Evolutionary conservation across 2,113 vertebrate genomes (phyloP), one percentile per base, ranked within the genome.

Genomic region (Muscicapa adusta): DNA sequence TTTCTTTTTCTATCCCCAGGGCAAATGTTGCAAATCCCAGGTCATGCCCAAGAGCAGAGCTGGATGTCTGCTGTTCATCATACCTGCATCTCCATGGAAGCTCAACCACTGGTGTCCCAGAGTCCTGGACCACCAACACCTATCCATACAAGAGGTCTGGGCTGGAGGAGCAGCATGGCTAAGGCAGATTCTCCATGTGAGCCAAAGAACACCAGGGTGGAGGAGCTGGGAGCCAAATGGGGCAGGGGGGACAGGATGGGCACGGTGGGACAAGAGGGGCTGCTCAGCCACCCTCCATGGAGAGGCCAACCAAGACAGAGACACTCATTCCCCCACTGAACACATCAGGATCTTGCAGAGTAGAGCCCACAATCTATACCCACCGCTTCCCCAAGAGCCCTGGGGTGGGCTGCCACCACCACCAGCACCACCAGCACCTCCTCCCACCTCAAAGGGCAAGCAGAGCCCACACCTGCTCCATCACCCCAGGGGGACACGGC

Each of bases 361-460:
- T 0, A 28, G 34, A 83, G 51, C 25, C 22, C 38, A 31, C 12
- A 42, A 4, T 3, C 50, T 51, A 51, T 1, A 0, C 14, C 36
- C 43, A 16, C 34, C 0, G 3, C 51, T 83, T 14, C 47, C 33
- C 16, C 31, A 61, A 6, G 53, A 71, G 9, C 47, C 26, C 16
- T 9, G 3, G 50, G 43, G 20, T 26, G 42, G 43, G 67, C 40
- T 36, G 25, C 45, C 66, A 15, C 9, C 22, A 5, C 38, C 88
- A 11, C 18, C 54, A 14, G 12, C 22, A 5, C 38, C 88, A 11
- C 18, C 54, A 15, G 16, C 22, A 5, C 38, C 85, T 61, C 36
- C 58, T 81, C 61, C 58, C 12, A 25, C 16, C 36, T 33, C 5
- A 3, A 3, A 0, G 5, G 38, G 31, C 1, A 1, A 76, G 31